Base-by-base conservation (phyloP, 2,113 vertebrate genomes). In the Lates calcarifer region DNA sequence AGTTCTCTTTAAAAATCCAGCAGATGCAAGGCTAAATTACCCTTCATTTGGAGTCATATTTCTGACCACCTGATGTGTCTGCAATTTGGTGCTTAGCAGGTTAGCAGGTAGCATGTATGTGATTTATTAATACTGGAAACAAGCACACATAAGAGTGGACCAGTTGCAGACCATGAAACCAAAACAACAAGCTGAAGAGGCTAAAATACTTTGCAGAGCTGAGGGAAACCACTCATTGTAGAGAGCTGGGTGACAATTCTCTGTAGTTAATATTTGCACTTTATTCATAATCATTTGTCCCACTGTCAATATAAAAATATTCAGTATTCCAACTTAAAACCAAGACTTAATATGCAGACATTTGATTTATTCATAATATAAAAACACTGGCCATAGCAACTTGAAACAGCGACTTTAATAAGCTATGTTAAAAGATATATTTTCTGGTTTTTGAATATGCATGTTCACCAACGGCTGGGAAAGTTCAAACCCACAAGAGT, bases 401-500 rank as follows among this genome's bases (percentile, higher is more conserved):
- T 76, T 66, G 17, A n/a, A 62, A 63, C 0, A 15, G 14, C 49
- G 62, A 53, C 41, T 56, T 43, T 1, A 6, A 37, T 24, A 45
- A 29, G n/a, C 4, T 2, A 79, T 26, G n/a, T 47, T 17, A 14
- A 33, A 47, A 45, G 4, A 26, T 7, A 31, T 0, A 41, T 5
- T 33, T 57, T 62, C 41, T 8, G 29, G 13, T 11, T 68, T 68
- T 20, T 29, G 1, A 20, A 6, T 6, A n/a, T 61, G 24, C 69
- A 66, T 43, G 69, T 76, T 82, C 47, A 64, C 64, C 78, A 33
- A 39, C 47, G 64, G 6, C 55, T 63, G 72, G 83, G 68, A 87
- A 80, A n/a, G 57, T 83, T 64, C 47, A 77, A 75, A 74, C 82
- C 35, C 77, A 80, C 68, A 70, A 73, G 75, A 81, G 53, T 56